Evolutionary conservation across 1,140 invertebrate genomes (phyloP).

Genomic region (Hyles vespertilio): DNA sequence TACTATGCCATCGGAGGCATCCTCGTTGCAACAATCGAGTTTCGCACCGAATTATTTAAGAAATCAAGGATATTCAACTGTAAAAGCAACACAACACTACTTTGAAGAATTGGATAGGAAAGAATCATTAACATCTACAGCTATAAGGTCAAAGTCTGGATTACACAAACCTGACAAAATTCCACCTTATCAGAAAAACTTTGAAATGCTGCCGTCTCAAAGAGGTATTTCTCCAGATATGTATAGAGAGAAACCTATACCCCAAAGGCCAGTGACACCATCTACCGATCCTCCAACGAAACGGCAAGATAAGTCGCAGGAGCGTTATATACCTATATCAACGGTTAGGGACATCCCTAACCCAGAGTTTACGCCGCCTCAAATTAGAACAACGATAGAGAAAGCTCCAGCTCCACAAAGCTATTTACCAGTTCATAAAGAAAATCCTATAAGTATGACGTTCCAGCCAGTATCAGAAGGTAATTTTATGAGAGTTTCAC

Average conservation of each 20-base stretch:
- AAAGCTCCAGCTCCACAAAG: conserved; percentile 12
- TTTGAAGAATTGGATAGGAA: conserved; percentile 59
- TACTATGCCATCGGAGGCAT: conserved; percentile 34
- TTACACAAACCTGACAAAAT: conserved; percentile 77
- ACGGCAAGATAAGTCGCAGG: conserved; percentile 38
- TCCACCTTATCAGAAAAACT: conserved; percentile 78
- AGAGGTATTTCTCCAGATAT: conserved; percentile 72
- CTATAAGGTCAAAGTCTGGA: conserved; percentile 61
- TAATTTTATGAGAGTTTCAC: conserved; percentile 61
- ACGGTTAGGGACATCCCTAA: conserved; percentile 12
- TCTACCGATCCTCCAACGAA: conserved; percentile 42
- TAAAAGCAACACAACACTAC: conserved; percentile 52
- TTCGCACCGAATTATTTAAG: conserved; percentile 25
- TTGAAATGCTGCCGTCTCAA: conserved; percentile 76
- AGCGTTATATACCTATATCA: conserved; percentile 21
- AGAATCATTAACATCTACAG: conserved; percentile 44
- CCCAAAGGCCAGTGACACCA: conserved; percentile 52
- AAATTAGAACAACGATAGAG: conserved; percentile 20
- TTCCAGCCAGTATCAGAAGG: conserved; percentile 79
- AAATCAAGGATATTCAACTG: conserved; percentile 42
- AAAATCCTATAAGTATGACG: conserved; percentile 62
- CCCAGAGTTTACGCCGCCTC: conserved; percentile 28
- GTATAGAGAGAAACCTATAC: conserved; percentile 42
- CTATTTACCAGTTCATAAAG: conserved; percentile 44
- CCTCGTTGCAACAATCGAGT: conserved; percentile 30